These are phyloP conservation scores for Andrena flavipes DNA, from an alignment of 2,888 invertebrate species.

Conservation along the genomic window DNA sequence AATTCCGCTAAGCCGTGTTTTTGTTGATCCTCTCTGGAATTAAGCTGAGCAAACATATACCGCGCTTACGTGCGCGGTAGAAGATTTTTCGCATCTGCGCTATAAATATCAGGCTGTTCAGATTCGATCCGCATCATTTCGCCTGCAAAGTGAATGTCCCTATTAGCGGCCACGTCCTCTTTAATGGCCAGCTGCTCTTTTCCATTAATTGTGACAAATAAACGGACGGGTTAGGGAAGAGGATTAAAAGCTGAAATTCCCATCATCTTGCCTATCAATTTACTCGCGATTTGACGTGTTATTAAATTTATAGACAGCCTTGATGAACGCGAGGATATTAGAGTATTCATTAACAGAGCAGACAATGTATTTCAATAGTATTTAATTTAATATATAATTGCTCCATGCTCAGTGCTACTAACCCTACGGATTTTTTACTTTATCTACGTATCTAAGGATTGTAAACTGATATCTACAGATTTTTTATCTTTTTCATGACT, in stretches of 20 bases:
- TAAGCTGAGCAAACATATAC: not conserved
- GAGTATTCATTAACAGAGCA: not conserved
- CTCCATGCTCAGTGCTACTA: too few species aligned
- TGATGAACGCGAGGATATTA: not conserved
- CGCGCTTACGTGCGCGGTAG: not conserved
- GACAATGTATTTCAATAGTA: too few species aligned
- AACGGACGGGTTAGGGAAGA: not conserved
- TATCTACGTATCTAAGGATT: too few species aligned
- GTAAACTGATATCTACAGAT: too few species aligned
- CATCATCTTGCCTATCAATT: not conserved
- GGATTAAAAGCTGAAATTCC: not conserved
- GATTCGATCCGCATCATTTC: not conserved
- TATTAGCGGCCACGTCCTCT: not conserved
- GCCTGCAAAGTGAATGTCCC: not conserved
- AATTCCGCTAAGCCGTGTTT: not conserved
- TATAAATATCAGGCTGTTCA: slow-evolving; percentile 1
- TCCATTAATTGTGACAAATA: slow-evolving; percentile 1
- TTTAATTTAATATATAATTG: too few species aligned
- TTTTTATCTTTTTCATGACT: too few species aligned
- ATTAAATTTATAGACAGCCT: not conserved
- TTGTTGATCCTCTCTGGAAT: not conserved
- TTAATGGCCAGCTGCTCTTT: not conserved
- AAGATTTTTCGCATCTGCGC: not conserved
- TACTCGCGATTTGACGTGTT: not conserved
- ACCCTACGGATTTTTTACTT: too few species aligned